These are phyloP conservation scores for Rhyzopertha dominica DNA, from an alignment of 1,140 invertebrate genomes.

Conservation along the genomic window DNA sequence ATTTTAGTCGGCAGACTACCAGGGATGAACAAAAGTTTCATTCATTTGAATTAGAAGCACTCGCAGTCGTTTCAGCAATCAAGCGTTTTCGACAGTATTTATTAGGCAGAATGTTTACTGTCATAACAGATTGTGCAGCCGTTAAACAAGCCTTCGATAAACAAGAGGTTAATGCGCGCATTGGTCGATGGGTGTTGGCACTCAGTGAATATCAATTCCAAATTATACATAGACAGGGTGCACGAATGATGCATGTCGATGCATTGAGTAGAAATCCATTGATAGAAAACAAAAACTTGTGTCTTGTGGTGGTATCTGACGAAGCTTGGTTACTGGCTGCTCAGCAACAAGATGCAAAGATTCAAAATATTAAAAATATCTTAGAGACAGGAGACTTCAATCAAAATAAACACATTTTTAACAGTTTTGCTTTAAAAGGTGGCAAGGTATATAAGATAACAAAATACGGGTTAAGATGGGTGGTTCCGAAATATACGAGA, in stretches of 20 bases:
- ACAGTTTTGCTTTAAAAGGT: slow-evolving; percentile 5
- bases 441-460: too few relatives aligned
- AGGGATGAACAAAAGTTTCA: slow-evolving; percentile 29
- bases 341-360: slow-evolving; percentile 26
- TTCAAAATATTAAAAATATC: slow-evolving; percentile 24
- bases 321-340: slow-evolving; percentile 30
- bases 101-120: too few relatives aligned
- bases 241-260: slow-evolving; percentile 41
- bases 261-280: slow-evolving; percentile 37
- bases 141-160: too few relatives aligned
- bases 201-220: slow-evolving; percentile 9
- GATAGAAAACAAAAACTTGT: slow-evolving; percentile 7
- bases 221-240: slow-evolving; percentile 19
- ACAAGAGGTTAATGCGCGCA: slow-evolving; percentile 11
- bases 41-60: slow-evolving; percentile 33
- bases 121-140: too few relatives aligned
- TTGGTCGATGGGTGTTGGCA: slow-evolving; percentile 13
- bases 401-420: slow-evolving; percentile 19
- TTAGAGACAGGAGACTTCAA: slow-evolving; percentile 18
- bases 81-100: too few relatives aligned
- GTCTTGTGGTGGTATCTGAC: slow-evolving; percentile 18
- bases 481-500: too few relatives aligned
- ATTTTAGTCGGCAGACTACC: slow-evolving; percentile 31
- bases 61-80: too few relatives aligned
- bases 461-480: too few relatives aligned